Evolutionary conservation across 1,140 invertebrate species (phyloP).

Genomic region (Ceratosolen fusciceps): DNA sequence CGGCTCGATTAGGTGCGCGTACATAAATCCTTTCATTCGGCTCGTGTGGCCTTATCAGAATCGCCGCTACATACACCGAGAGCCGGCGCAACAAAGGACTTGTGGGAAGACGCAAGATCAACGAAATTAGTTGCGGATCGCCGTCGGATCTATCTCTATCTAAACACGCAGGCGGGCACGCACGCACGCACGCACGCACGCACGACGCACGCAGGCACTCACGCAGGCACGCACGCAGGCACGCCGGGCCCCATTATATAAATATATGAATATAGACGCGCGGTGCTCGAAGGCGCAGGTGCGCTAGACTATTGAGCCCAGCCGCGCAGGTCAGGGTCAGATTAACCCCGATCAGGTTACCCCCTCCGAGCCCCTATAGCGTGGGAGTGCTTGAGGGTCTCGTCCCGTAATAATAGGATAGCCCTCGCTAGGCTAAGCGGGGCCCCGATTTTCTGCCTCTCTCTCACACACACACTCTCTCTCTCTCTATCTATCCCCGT

Average conservation of each 20-base stretch:
- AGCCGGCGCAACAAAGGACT: conserved; percentile 38
- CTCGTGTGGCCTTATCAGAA: neutral
- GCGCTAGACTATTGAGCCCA: conserved; percentile 40
- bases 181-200: neutral
- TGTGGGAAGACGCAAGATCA: conserved; percentile 56
- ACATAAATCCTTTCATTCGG: conserved; percentile 24
- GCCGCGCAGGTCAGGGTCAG: conserved; percentile 67
- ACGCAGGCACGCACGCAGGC: neutral
- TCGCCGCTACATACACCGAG: neutral
- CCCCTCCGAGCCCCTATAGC: conserved; percentile 54
- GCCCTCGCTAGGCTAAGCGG: conserved; percentile 32
- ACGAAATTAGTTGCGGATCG: conserved; percentile 64
- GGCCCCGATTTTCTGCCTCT: neutral
- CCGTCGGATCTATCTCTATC: conserved; percentile 61
- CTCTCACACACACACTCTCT: neutral
- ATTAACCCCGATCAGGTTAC: conserved; percentile 71
- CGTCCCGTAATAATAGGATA: conserved; percentile 68
- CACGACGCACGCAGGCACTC: neutral
- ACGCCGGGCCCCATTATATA: neutral
- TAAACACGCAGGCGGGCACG: neutral
- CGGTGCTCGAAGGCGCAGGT: conserved; percentile 52
- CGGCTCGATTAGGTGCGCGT: neutral
- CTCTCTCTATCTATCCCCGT: too few species aligned
- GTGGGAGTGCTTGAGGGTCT: conserved; percentile 66
- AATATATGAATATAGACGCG: conserved; percentile 22